Conservation (phyloP, 2,888 invertebrate species). For the Phyllotreta striolata region DNA sequence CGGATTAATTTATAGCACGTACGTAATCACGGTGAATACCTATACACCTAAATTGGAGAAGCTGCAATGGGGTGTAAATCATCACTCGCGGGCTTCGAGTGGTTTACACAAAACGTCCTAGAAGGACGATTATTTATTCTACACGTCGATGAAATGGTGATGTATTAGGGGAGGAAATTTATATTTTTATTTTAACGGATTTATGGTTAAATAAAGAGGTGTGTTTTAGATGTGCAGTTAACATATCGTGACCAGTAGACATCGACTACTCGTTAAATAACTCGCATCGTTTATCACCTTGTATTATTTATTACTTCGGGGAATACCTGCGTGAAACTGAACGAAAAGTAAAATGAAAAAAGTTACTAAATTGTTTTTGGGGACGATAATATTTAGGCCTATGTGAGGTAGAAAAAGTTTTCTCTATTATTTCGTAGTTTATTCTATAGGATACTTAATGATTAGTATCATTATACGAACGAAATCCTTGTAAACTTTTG, state of each 20-base stretch:
- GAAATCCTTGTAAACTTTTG: too few relatives aligned
- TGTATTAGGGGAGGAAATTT: conserved; percentile 29
- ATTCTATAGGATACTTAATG: too few relatives aligned
- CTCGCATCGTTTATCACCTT: conserved; percentile 3
- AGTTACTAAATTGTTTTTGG: not conserved
- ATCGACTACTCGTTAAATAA: conserved; percentile 10
- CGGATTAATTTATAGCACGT: conserved; percentile 47
- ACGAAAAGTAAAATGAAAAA: conserved; percentile 16
- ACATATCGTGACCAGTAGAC: conserved; percentile 12
- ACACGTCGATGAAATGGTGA: conserved; percentile 4
- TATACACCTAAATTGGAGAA: conserved; percentile 21
- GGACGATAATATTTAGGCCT: too few relatives aligned
- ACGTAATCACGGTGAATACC: conserved; percentile 42
- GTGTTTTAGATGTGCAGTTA: conserved; percentile 11
- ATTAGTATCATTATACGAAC: too few relatives aligned
- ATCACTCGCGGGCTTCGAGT: conserved; percentile 19
- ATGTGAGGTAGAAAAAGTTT: not conserved
- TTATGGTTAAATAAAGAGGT: conserved; percentile 17
- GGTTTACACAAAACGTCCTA: not conserved
- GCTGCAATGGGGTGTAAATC: too few relatives aligned
- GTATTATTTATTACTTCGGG: conserved; percentile 16
- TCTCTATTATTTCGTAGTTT: too few relatives aligned
- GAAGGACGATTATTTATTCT: not conserved
- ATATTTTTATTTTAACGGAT: conserved; percentile 25
- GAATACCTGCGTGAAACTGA: conserved; percentile 21